These are phyloP conservation scores for Cercopithecus mona DNA, from an alignment of 2,113 vertebrate species.

Conservation along the genomic window DNA sequence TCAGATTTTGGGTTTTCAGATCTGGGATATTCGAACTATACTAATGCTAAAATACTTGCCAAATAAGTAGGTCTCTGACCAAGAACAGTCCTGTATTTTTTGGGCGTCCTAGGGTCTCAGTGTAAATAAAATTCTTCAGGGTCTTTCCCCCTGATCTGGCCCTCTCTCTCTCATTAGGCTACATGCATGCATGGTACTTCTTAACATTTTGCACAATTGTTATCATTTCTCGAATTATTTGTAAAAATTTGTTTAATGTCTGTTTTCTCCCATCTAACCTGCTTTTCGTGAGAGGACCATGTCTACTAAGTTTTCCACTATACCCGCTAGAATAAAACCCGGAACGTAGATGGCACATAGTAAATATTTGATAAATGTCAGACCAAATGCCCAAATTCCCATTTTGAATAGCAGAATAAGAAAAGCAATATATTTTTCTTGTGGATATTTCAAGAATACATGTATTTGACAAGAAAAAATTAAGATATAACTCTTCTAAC, in stretches of 20 bases:
- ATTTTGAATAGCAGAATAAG: background rate
- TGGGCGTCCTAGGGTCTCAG: background rate
- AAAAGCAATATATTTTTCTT: background rate
- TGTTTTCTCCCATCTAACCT: background rate
- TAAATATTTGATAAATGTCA: conserved; percentile 27
- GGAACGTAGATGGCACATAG: background rate
- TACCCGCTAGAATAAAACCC: background rate
- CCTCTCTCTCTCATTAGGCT: background rate
- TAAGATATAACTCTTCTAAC: background rate
- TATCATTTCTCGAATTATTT: background rate
- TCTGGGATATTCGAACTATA: background rate
- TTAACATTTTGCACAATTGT: background rate
- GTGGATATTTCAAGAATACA: background rate
- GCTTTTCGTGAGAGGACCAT: background rate
- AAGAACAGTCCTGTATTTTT: background rate
- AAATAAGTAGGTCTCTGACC: background rate
- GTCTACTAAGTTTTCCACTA: background rate
- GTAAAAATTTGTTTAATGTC: background rate
- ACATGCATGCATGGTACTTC: background rate
- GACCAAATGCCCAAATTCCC: background rate
- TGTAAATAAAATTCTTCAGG: background rate
- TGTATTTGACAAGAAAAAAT: background rate
- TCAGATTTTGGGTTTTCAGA: background rate
- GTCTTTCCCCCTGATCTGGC: background rate
- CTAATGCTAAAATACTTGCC: background rate